Conservation (phyloP, 2,113 vertebrate genomes). For the Pipa parva region DNA sequence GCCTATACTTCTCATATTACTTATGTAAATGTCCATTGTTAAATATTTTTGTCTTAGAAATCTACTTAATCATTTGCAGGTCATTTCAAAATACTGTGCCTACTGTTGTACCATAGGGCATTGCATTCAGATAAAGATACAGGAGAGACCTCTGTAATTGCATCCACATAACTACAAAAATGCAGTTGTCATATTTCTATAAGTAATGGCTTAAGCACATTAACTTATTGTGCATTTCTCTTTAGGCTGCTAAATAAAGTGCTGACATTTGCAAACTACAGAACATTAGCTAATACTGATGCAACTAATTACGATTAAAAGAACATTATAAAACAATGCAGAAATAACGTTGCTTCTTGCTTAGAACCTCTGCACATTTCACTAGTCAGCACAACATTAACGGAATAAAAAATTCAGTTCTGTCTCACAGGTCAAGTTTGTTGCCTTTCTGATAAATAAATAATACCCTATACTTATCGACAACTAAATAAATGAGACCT, state of each 20-base stretch:
- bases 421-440: not conserved
- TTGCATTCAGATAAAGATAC: not conserved
- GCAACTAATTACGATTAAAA: conserved; percentile 3
- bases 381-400: conserved; percentile 6
- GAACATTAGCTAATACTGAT: not conserved
- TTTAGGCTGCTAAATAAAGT: not conserved
- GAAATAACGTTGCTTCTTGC: not conserved
- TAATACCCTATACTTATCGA: not conserved
- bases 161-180: not conserved
- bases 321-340: conserved; percentile 12
- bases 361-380: conserved; percentile 3
- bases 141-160: not conserved
- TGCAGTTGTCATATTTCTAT: not conserved
- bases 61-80: not conserved
- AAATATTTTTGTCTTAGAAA: not conserved
- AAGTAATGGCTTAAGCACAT: not conserved
- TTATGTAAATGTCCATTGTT: conserved; percentile 45
- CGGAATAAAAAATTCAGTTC: not conserved
- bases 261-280: not conserved
- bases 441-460: conserved; percentile 14
- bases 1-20: no score
- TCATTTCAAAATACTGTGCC: not conserved
- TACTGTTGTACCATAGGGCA: not conserved
- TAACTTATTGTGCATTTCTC: not conserved
- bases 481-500: not conserved